phyloP scores from a whole-genome alignment of 1,140 invertebrate species.

The Panagrolaimus sp. region DNA sequence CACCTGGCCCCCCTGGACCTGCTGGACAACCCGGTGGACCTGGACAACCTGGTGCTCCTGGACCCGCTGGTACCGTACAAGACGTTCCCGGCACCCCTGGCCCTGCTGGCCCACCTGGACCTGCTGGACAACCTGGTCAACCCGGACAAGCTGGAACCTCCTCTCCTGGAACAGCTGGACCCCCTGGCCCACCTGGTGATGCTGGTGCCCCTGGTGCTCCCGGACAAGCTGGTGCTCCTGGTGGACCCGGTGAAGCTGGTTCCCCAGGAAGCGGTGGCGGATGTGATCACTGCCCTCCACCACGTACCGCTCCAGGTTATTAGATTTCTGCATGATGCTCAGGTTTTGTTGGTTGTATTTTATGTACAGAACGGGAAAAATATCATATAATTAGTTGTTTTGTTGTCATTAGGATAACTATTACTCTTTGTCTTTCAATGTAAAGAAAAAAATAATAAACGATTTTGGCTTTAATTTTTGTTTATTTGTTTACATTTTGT shows the following conservation, averaged over 20 bases:
- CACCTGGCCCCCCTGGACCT: slow-evolving; percentile 6
- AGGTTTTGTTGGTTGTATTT: too few relatives aligned
- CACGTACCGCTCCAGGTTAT: too few relatives aligned
- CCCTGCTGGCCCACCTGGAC: slow-evolving; percentile 16
- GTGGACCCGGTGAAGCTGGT: slow-evolving; percentile 7
- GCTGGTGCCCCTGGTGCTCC: slow-evolving; percentile 1
- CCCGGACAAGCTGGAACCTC: slow-evolving; percentile 32
- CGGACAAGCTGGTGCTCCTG: neutral
- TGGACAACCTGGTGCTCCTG: slow-evolving; percentile 25
- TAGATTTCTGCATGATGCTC: too few relatives aligned
- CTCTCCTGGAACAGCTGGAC: slow-evolving; percentile 17
- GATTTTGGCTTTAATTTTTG: too few relatives aligned
- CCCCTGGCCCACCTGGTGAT: neutral
- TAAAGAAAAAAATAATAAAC: too few relatives aligned
- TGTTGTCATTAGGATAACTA: too few relatives aligned
- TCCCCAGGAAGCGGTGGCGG: slow-evolving; percentile 7
- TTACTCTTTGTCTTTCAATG: too few relatives aligned
- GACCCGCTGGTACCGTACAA: slow-evolving; percentile 27
- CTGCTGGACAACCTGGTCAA: slow-evolving; percentile 10
- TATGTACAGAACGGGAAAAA: too few relatives aligned
- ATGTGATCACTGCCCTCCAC: slow-evolving; percentile 1
- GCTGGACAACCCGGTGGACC: slow-evolving; percentile 14
- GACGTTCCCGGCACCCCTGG: slow-evolving; percentile 26
- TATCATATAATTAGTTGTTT: too few relatives aligned
- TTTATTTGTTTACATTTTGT: too few relatives aligned